Conservation (phyloP, 2,113 vertebrate species). For the Ciconia maguari region DNA sequence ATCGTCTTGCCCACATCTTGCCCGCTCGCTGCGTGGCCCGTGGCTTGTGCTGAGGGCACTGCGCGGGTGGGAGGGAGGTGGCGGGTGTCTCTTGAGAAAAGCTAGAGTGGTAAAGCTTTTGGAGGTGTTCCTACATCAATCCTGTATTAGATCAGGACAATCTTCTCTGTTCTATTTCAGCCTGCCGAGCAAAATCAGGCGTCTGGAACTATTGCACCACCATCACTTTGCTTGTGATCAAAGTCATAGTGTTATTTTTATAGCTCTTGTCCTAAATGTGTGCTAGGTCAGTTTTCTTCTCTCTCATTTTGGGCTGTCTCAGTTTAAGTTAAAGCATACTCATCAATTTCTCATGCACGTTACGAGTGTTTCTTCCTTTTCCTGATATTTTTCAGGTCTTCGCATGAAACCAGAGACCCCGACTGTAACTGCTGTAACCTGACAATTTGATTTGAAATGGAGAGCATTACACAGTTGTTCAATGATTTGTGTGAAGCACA, state of each 20-base stretch:
- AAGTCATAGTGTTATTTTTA: background rate
- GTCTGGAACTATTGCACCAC: background rate
- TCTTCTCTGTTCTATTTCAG: background rate
- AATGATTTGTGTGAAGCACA: conserved; percentile 86
- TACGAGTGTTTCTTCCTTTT: background rate
- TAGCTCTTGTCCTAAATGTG: background rate
- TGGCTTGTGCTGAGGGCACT: background rate
- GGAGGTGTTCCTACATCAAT: background rate
- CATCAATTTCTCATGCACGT: rapidly evolving
- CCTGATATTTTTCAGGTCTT: background rate
- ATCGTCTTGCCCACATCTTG: background rate
- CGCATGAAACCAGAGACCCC: background rate
- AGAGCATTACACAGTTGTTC: conserved; percentile 88
- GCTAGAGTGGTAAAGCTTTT: background rate
- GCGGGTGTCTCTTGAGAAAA: rapidly evolving
- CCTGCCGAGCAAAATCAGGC: background rate
- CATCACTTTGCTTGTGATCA: background rate
- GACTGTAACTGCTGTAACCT: background rate
- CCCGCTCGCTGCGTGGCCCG: too few species aligned
- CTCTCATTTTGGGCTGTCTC: background rate
- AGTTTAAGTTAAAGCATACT: background rate
- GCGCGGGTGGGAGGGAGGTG: background rate
- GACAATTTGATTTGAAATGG: conserved; percentile 45
- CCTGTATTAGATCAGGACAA: rapidly evolving
- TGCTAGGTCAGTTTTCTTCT: background rate